These are phyloP conservation scores for Tetanocera ferruginea DNA, from an alignment of 2,888 invertebrate genomes.

Conservation along the genomic window DNA sequence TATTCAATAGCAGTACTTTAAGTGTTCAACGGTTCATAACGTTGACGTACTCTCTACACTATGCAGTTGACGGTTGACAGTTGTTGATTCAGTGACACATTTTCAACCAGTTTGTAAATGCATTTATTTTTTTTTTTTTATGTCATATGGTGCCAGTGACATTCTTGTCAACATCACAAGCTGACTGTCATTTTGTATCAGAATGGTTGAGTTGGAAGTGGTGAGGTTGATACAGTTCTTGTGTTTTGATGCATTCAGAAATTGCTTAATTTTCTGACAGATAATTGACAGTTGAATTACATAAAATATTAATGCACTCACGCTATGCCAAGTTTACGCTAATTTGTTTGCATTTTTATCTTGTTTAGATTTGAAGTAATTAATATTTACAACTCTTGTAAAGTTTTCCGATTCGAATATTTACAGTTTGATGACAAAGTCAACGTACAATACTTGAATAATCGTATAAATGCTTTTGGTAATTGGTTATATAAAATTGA, in stretches of 20 bases:
- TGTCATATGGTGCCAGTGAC: not conserved
- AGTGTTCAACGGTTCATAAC: not conserved
- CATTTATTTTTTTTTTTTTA: not conserved
- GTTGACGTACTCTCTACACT: not conserved
- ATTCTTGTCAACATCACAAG: not conserved
- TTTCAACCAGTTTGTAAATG: not conserved
- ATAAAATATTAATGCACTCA: too few relatives aligned
- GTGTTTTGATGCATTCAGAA: slow-evolving; percentile 11
- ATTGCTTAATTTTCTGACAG: not conserved
- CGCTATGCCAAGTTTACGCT: too few relatives aligned
- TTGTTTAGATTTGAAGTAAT: too few relatives aligned
- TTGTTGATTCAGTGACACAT: slow-evolving; percentile 27
- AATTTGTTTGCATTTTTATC: too few relatives aligned
- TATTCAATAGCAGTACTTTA: not conserved
- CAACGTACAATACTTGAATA: too few relatives aligned
- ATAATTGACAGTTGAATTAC: not conserved
- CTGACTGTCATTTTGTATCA: slow-evolving; percentile 4
- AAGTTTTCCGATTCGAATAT: too few relatives aligned
- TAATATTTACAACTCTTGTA: too few relatives aligned
- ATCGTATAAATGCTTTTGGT: too few relatives aligned
- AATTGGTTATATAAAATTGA: too few relatives aligned
- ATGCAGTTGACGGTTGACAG: slow-evolving; percentile 2
- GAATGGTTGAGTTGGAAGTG: not conserved
- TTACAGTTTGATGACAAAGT: too few relatives aligned
- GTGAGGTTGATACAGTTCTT: not conserved